Percentiles rank a stretch among this genome's conserved stretches.
phyloP scores from a whole-genome alignment of 2,797 vertebrate genomes.

The Scyliorhinus canicula region DNA sequence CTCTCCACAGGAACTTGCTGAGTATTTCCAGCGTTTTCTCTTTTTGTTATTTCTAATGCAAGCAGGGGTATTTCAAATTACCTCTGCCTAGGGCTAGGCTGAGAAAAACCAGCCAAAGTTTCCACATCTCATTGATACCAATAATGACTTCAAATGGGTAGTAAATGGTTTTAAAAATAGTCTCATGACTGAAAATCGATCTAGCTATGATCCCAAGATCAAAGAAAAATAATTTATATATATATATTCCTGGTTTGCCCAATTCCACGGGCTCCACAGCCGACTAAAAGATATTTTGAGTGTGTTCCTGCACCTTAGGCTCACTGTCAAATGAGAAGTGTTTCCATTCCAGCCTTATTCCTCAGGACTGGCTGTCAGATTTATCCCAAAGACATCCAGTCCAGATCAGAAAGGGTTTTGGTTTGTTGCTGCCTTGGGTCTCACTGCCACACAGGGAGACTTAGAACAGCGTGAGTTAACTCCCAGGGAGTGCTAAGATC shows the following conservation, averaged over 20 bases:
- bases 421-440: not conserved
- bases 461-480: not conserved
- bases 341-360: not conserved
- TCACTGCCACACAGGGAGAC: not conserved
- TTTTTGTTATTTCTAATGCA: too few relatives aligned
- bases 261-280: not conserved
- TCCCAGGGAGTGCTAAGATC: not conserved
- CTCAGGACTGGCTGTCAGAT: not conserved
- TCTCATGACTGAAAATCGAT: not conserved
- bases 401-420: not conserved
- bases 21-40: too few relatives aligned
- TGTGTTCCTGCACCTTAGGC: not conserved
- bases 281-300: not conserved
- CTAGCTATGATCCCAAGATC: not conserved
- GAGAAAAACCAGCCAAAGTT: not conserved
- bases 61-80: not conserved
- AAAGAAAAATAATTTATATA: not conserved
- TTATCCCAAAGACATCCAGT: not conserved
- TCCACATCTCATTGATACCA: not conserved
- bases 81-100: not conserved
- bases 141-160: not conserved
- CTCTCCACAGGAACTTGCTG: too few relatives aligned
- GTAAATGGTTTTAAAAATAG: not conserved
- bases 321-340: not conserved
- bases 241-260: not conserved